Evolutionary conservation across 2,113 vertebrate species (phyloP).

Genomic region (Mesocricetus auratus): DNA sequence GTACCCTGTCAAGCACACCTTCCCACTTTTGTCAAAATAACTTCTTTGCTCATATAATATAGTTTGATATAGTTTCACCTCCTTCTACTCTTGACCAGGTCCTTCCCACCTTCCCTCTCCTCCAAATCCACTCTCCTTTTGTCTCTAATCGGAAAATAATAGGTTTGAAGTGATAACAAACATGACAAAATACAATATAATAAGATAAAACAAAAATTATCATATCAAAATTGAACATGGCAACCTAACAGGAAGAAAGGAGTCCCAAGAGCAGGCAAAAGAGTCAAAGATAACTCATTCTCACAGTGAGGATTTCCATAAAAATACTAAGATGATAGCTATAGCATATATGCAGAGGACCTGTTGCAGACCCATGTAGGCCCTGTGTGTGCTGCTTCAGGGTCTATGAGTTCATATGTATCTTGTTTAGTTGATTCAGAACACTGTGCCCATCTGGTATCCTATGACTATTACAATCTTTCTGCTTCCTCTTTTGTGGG

Average conservation of each 20-base stretch:
- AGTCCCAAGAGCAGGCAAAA: too few relatives aligned
- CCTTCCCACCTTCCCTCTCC: not conserved
- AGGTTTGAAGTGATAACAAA: not conserved
- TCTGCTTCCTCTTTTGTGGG: not conserved
- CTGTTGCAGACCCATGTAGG: not conserved
- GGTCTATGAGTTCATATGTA: not conserved
- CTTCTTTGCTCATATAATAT: not conserved
- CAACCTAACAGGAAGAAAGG: too few relatives aligned
- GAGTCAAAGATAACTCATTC: too few relatives aligned
- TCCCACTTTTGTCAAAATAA: not conserved
- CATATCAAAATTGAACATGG: too few relatives aligned
- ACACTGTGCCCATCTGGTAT: too few relatives aligned
- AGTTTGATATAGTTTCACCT: not conserved
- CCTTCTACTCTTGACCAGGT: not conserved
- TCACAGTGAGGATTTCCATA: too few relatives aligned
- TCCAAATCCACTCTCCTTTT: not conserved
- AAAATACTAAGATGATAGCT: too few relatives aligned
- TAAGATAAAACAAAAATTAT: too few relatives aligned
- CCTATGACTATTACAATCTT: too few relatives aligned
- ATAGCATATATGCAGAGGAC: not conserved
- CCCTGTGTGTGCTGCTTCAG: not conserved
- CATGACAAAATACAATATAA: not conserved
- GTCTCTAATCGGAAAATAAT: not conserved
- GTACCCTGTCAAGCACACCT: not conserved
- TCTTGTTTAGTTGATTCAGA: not conserved